A percentile compares a stretch with the other conserved stretches of the same genome.
phyloP scores from a whole-genome alignment of 2,113 vertebrate species.

The Amia ocellicauda region DNA sequence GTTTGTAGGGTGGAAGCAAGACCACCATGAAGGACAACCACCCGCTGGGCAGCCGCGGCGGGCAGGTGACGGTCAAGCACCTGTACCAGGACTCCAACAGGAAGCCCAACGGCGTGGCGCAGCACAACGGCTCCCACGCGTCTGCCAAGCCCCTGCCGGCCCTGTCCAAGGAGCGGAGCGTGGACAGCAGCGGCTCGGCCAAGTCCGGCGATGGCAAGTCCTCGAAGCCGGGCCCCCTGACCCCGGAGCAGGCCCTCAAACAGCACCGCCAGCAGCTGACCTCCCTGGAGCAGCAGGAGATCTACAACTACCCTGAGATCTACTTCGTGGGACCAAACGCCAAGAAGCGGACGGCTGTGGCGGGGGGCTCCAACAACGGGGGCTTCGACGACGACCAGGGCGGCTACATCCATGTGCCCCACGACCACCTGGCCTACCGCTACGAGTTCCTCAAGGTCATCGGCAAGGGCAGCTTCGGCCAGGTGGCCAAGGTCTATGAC shows the following conservation, averaged over 20 bases:
- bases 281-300: slow-evolving; percentile 85
- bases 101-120: slow-evolving; percentile 63
- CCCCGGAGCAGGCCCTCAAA: slow-evolving; percentile 85
- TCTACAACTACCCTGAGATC: slow-evolving; percentile 80
- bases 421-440: slow-evolving; percentile 92
- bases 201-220: slow-evolving; percentile 58
- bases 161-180: slow-evolving; percentile 72
- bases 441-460: slow-evolving; percentile 97
- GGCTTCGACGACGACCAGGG: slow-evolving; percentile 94
- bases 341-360: slow-evolving; percentile 85
- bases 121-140: slow-evolving; percentile 55
- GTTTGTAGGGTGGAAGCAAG: slow-evolving; percentile 62
- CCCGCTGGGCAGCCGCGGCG: slow-evolving; percentile 52
- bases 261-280: slow-evolving; percentile 84
- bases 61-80: slow-evolving; percentile 87
- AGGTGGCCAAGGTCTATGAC: slow-evolving; percentile 95
- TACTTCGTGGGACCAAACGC: slow-evolving; percentile 93
- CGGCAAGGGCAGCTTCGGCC: slow-evolving; percentile 96
- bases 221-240: slow-evolving; percentile 67
- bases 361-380: slow-evolving; percentile 85
- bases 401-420: slow-evolving; percentile 87
- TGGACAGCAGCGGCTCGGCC: slow-evolving; percentile 69
- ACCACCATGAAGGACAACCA: slow-evolving; percentile 76
- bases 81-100: slow-evolving; percentile 86
- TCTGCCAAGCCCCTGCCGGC: slow-evolving; percentile 67